Evolutionary conservation across 30 jellyfish, hydroid and myxozoan genomes (phyloP).

Genomic region (Mastigias papua): DNA sequence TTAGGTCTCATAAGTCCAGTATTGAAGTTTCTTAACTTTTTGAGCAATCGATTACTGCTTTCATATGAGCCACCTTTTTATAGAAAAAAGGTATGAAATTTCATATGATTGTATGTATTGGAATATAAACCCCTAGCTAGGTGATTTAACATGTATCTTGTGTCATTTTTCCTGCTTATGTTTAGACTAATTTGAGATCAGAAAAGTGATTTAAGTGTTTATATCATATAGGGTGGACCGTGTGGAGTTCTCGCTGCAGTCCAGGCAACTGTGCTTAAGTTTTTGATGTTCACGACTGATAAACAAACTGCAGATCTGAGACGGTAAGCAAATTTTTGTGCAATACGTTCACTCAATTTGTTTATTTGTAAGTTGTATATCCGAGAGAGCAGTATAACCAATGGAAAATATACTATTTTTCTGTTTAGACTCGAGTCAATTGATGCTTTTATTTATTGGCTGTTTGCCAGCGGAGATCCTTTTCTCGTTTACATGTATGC

Average conservation of each 20-base stretch:
- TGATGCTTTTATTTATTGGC: background rate
- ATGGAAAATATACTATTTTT: background rate
- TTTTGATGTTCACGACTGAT: conserved; percentile 49
- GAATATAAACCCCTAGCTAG: too few relatives aligned
- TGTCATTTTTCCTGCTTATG: too few relatives aligned
- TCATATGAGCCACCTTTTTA: too few relatives aligned
- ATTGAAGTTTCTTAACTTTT: too few relatives aligned
- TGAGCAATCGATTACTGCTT: too few relatives aligned
- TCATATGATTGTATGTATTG: too few relatives aligned
- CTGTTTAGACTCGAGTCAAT: background rate
- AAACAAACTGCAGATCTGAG: conserved; percentile 16
- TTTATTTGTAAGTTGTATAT: background rate
- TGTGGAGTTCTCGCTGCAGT: conserved; percentile 91
- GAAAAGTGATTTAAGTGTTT: too few relatives aligned
- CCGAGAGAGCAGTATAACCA: background rate
- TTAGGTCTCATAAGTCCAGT: too few relatives aligned
- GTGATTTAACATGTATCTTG: too few relatives aligned
- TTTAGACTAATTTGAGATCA: too few relatives aligned
- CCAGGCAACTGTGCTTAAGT: conserved; percentile 72
- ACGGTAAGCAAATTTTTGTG: background rate
- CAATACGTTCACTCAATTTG: background rate
- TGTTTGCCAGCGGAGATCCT: background rate
- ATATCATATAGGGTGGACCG: conserved; percentile 82
- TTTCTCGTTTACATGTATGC: background rate
- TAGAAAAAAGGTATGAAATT: too few relatives aligned